Conservation (phyloP, 2,797 vertebrate genomes). For the Pipistrellus pygmaeus region DNA sequence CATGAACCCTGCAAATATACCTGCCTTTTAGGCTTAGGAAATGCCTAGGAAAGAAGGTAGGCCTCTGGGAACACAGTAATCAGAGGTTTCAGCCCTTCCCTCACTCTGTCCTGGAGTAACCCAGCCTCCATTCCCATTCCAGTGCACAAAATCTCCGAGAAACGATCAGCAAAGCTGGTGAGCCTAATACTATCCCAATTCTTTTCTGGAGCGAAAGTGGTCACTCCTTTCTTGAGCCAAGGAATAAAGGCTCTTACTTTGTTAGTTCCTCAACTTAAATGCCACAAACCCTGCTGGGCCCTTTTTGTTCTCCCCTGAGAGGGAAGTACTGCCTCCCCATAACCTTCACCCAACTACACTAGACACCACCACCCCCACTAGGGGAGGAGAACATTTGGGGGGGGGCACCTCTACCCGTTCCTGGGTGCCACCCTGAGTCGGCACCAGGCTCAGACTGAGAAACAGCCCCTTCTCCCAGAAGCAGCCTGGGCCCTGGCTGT, state of each 20-base stretch:
- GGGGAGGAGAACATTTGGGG: not conserved
- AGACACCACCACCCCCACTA: not conserved
- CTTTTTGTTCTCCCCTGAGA: constrained; percentile 28
- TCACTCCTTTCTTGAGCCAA: not conserved
- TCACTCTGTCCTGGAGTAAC: not conserved
- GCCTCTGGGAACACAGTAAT: not conserved
- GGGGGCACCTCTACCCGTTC: not conserved
- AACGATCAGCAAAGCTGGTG: not conserved
- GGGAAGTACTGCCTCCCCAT: not conserved
- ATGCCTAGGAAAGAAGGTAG: not conserved
- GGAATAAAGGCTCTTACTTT: constrained; percentile 29
- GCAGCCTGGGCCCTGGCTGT: constrained; percentile 92
- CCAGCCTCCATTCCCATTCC: constrained; percentile 6
- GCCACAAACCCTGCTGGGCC: not conserved
- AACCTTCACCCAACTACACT: not conserved
- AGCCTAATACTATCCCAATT: constrained; percentile 49
- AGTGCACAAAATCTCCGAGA: constrained; percentile 45
- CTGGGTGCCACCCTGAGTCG: not conserved
- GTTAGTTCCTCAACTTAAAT: constrained; percentile 9
- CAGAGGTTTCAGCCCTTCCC: not conserved
- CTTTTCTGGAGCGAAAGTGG: constrained; percentile 25
- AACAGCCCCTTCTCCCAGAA: constrained; percentile 86
- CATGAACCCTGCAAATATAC: not conserved
- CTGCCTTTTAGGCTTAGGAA: not conserved
- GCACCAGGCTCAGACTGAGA: not conserved